Percentiles rank a stretch among this genome's conserved stretches.
Evolutionary conservation across 2,888 invertebrate genomes (phyloP).

Genomic region (Ephialtes manifestator): DNA sequence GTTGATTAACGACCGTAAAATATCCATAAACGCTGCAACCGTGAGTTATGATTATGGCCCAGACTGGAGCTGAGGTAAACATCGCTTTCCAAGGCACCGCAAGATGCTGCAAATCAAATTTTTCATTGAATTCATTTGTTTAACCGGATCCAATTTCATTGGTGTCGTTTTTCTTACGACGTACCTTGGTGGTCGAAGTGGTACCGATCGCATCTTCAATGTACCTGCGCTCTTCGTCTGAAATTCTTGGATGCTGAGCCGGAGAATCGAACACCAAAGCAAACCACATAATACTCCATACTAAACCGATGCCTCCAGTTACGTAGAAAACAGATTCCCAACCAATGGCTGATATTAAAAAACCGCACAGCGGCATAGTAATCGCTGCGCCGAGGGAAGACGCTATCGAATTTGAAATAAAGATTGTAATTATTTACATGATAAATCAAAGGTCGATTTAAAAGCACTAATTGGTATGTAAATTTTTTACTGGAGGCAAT

Average conservation of each 20-base stretch:
- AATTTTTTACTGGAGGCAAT: not conserved
- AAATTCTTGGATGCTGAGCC: slow-evolving; percentile 93
- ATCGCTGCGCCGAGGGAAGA: slow-evolving; percentile 96
- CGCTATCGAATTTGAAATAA: slow-evolving; percentile 87
- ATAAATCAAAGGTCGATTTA: too few species aligned
- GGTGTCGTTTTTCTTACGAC: not conserved
- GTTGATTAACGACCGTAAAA: slow-evolving; percentile 95
- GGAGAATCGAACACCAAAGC: slow-evolving; percentile 93
- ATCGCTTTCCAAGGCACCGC: slow-evolving; percentile 92
- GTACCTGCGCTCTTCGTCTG: slow-evolving; percentile 90
- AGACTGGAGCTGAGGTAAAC: slow-evolving; percentile 91
- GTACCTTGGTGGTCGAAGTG: slow-evolving; percentile 87
- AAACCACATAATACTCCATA: slow-evolving; percentile 95
- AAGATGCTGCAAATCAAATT: slow-evolving; percentile 82
- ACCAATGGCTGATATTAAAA: slow-evolving; percentile 92
- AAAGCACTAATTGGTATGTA: not conserved
- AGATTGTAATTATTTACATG: too few species aligned
- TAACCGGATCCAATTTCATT: not conserved
- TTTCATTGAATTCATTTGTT: not conserved
- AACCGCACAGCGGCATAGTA: slow-evolving; percentile 95
- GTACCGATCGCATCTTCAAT: slow-evolving; percentile 92
- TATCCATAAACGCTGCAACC: slow-evolving; percentile 95
- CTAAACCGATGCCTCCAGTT: slow-evolving; percentile 91
- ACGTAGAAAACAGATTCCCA: slow-evolving; percentile 97
- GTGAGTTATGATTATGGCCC: slow-evolving; percentile 95